Conservation (phyloP, 2,888 invertebrate species). For the Matsumyia berberina region DNA sequence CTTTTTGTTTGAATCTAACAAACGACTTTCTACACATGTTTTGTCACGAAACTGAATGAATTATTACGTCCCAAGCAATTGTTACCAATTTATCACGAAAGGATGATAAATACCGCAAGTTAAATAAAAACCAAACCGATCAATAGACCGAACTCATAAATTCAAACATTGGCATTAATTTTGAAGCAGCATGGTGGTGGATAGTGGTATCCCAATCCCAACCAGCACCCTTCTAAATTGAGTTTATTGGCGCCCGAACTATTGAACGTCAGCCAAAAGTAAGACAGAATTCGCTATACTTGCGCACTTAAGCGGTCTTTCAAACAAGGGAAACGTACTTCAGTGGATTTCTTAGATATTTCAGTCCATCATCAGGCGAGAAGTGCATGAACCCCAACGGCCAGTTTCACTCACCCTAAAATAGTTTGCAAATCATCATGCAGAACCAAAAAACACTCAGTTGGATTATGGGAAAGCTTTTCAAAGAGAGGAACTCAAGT, state of each 20-base stretch:
- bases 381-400: conserved; percentile 53
- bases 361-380: conserved; percentile 17
- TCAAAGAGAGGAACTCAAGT: conserved; percentile 21
- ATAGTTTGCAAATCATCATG: conserved; percentile 33
- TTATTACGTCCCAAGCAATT: conserved; percentile 7
- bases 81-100: not conserved
- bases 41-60: not conserved
- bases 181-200: too few relatives aligned
- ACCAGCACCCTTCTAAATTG: not conserved
- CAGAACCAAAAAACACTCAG: conserved; percentile 4
- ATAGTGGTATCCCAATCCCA: not conserved
- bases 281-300: conserved; percentile 7
- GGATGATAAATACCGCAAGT: not conserved
- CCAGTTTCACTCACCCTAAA: conserved; percentile 43
- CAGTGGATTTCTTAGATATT: conserved; percentile 24
- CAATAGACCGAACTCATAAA: conserved; percentile 19
- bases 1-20: too few relatives aligned
- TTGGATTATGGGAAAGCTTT: conserved; percentile 37
- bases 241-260: conserved; percentile 46
- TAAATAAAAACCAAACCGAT: not conserved
- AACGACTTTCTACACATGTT: not conserved
- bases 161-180: conserved; percentile 5
- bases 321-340: conserved; percentile 14
- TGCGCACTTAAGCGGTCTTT: conserved; percentile 38
- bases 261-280: conserved; percentile 50